Base-by-base conservation (phyloP, 2,113 vertebrate species). In the Cavia aperea region DNA sequence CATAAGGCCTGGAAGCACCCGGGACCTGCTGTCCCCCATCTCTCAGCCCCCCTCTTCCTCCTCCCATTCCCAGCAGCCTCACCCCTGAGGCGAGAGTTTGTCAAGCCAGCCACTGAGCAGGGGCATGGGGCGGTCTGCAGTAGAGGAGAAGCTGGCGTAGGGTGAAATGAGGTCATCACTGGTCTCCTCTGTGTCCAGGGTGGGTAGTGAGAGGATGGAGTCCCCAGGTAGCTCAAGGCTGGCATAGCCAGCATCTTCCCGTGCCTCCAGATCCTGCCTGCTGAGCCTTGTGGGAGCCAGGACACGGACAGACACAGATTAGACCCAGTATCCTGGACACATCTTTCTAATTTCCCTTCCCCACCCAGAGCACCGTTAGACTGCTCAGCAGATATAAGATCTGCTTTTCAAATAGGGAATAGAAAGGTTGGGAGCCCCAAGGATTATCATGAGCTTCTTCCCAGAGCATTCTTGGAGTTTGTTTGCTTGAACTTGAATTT, bases 71-170 rank as follows among this genome's bases (percentile, higher is more conserved):
- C 0, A 70, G 72, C 26, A 87, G 60, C 14, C 94, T 96, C 97
- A 99, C 99, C 99, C 99, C 94, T 99, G 99, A 10, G 99, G 99
- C 7, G 99, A 99, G n/a, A 99, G 98, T 96, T 99, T 99, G 97
- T 99, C 99, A 96, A 99, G 97, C 99, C 99, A 99, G 93, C 98
- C 98, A 0, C 98, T 98, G 95, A 99, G 98, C 96, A 99, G 96
- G 86, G 98, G 98, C 11, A 96, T 96, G 0, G 98, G 97, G 56
- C 96, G 98, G 95, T 99, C 99, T 0, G 97, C 97, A 10, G 98
- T 96, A 0, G 98, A 99, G 0, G 98, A 98, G 97, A 98, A 99
- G 97, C 99, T 99, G 97, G 99, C 99, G 0, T 99, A 99, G 0
- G 99, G 99, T 11, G 99, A 99, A 96, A 99, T 99, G 95, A 98